These are phyloP conservation scores for Phenganax subtilis DNA, from an alignment of 92 coral and sea anemone genomes.

Conservation along the genomic window DNA sequence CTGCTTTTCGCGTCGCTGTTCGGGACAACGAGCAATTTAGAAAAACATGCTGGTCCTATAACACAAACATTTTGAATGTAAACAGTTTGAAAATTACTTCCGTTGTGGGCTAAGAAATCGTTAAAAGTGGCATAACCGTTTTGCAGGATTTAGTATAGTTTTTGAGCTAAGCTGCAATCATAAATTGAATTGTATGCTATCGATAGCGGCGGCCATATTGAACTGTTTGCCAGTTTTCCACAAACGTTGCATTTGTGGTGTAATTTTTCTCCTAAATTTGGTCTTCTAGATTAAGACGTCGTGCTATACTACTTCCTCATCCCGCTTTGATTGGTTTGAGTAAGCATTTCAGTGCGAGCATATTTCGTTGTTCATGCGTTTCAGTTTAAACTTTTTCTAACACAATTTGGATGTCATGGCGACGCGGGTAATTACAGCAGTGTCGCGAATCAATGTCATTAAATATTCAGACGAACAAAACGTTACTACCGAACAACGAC, in stretches of 20 bases:
- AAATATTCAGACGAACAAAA: conserved; percentile 35
- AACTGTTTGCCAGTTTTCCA: neutral
- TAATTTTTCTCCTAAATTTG: neutral
- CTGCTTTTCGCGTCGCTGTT: neutral
- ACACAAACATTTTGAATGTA: neutral
- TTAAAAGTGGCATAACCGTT: no score
- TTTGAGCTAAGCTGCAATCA: neutral
- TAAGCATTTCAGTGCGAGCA: conserved; percentile 20
- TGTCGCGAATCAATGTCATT: conserved; percentile 22
- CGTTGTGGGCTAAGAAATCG: no score
- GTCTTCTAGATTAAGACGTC: neutral
- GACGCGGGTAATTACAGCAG: conserved; percentile 36
- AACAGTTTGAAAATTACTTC: no score
- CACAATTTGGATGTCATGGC: conserved; percentile 2
- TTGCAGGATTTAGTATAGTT: no score
- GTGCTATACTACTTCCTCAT: neutral
- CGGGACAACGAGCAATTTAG: neutral
- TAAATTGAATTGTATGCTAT: neutral
- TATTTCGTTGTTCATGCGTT: neutral
- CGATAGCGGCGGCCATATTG: neutral
- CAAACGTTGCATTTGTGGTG: neutral
- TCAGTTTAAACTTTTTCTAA: conserved; percentile 19
- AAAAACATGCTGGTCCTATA: neutral
- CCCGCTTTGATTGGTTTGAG: neutral
- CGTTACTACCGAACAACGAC: conserved; percentile 2